Conservation (phyloP, 1,140 invertebrate genomes). For the Heliconius hewitsoni region DNA sequence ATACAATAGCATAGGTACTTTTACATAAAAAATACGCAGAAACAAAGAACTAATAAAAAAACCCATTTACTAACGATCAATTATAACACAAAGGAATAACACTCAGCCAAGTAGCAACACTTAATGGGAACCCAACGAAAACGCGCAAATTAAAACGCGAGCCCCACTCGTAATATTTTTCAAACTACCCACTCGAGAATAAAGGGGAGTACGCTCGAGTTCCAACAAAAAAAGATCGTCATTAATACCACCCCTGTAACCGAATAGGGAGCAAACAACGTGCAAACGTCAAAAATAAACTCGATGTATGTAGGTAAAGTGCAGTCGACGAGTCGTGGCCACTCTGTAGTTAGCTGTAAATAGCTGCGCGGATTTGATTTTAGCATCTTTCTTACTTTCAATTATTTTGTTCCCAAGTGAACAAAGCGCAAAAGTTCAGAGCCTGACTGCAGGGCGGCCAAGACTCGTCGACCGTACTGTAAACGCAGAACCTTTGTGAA, state of each 20-base stretch:
- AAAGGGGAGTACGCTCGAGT: constrained; percentile 39
- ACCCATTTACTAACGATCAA: not conserved
- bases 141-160: constrained; percentile 36
- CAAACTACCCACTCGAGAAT: constrained; percentile 36
- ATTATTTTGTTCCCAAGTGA: too few species aligned
- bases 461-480: too few species aligned
- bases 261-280: constrained; percentile 26
- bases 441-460: not conserved
- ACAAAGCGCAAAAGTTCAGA: too few species aligned
- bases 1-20: too few species aligned
- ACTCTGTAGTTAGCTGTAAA: too few species aligned
- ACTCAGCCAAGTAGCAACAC: constrained; percentile 1
- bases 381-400: too few species aligned
- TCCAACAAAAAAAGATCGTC: constrained; percentile 41
- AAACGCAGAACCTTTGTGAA: constrained; percentile 19
- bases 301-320: not conserved
- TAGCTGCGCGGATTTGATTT: too few species aligned
- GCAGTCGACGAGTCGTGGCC: too few species aligned
- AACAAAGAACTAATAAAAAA: not conserved
- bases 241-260: constrained; percentile 35
- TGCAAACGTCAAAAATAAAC: constrained; percentile 38
- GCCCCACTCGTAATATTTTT: constrained; percentile 37
- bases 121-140: constrained; percentile 20
- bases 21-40: not conserved
- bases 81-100: constrained; percentile 20